A percentile compares a stretch with the other conserved stretches of the same genome.
These are phyloP conservation scores for Xestia sexstrigata DNA, from an alignment of 2,888 invertebrate genomes.

Conservation along the genomic window DNA sequence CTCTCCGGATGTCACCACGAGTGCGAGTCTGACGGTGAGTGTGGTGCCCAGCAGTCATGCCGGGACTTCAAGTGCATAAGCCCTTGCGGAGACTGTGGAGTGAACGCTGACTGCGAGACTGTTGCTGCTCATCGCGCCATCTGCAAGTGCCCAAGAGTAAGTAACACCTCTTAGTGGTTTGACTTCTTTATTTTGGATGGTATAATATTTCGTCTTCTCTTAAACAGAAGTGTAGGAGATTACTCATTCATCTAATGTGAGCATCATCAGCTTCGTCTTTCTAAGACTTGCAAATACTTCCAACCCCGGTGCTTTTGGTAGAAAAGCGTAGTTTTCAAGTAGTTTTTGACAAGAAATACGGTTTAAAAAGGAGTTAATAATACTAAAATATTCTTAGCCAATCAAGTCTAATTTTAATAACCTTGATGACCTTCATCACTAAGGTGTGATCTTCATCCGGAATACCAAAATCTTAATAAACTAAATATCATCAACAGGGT, in stretches of 20 bases:
- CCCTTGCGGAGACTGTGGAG: conserved; percentile 95
- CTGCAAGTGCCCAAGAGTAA: conserved; percentile 95
- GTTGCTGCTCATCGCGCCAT: conserved; percentile 94
- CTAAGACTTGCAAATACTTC: not conserved
- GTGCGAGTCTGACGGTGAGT: conserved; percentile 95
- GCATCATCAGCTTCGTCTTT: not conserved
- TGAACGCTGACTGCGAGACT: conserved; percentile 94
- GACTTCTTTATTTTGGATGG: not conserved
- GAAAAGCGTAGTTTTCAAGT: not conserved
- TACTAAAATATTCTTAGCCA: not conserved
- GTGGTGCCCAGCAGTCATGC: conserved; percentile 93
- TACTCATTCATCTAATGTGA: not conserved
- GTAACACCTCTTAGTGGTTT: conserved; percentile 6
- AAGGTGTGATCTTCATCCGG: not conserved
- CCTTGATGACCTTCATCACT: not conserved
- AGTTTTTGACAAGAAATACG: not conserved
- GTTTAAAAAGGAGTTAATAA: not conserved
- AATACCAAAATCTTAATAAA: not conserved
- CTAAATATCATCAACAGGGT: conserved; percentile 84
- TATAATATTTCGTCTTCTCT: not conserved
- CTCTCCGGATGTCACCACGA: conserved; percentile 95
- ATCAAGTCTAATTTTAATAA: not conserved
- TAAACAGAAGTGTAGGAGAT: not conserved
- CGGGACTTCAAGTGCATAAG: conserved; percentile 94
- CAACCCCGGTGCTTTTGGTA: not conserved